A percentile compares a stretch with the other conserved stretches of the same genome.
Evolutionary conservation across 2,888 invertebrate genomes (phyloP).

Genomic region (Flexamia atlantica): DNA sequence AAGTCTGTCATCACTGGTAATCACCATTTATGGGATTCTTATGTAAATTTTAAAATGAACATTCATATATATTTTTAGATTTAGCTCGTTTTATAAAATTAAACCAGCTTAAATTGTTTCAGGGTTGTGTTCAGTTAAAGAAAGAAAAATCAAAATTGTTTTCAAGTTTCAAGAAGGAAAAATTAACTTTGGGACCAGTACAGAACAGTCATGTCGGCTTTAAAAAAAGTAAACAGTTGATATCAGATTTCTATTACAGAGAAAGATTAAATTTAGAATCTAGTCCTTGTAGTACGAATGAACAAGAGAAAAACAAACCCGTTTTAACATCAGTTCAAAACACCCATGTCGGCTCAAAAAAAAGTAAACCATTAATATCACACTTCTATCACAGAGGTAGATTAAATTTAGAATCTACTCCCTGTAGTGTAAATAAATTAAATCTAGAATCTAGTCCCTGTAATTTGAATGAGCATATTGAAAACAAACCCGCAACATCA

Average conservation of each 20-base stretch:
- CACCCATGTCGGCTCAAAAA: too few relatives aligned
- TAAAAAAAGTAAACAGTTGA: background rate
- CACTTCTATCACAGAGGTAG: too few relatives aligned
- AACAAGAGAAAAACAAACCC: background rate
- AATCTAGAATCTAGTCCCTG: background rate
- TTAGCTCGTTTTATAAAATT: background rate
- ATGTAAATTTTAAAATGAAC: too few relatives aligned
- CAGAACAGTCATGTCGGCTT: background rate
- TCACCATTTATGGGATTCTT: too few relatives aligned
- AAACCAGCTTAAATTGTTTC: background rate
- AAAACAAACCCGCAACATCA: background rate
- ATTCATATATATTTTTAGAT: background rate
- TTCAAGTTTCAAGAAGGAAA: conserved; percentile 1
- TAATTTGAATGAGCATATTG: background rate
- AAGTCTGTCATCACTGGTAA: too few relatives aligned
- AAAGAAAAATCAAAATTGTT: background rate
- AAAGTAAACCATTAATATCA: too few relatives aligned
- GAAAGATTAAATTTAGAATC: background rate
- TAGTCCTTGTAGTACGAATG: background rate
- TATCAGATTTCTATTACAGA: background rate
- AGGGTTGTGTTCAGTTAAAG: background rate
- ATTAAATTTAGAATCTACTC: background rate
- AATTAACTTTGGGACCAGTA: background rate
- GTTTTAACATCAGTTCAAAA: background rate
- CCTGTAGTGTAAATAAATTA: background rate